Percentiles rank a stretch among this genome's conserved stretches.
These are phyloP conservation scores for Molossus alvarezi DNA, from an alignment of 2,797 vertebrate species.

Conservation along the genomic window DNA sequence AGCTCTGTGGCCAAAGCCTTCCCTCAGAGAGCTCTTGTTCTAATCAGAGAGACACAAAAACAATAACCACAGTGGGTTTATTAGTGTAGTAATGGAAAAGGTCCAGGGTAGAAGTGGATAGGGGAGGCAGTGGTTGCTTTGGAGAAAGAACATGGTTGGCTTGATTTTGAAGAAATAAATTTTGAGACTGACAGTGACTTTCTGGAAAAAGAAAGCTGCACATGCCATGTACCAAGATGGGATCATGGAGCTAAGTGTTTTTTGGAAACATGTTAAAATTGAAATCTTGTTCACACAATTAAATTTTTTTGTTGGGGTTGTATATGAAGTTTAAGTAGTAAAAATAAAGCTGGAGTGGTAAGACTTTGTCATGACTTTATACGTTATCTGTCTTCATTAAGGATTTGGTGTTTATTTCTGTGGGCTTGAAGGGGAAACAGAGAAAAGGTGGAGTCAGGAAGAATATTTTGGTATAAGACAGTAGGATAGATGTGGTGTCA, in stretches of 20 bases:
- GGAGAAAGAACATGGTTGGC: background rate
- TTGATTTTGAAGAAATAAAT: slow-evolving; percentile 1
- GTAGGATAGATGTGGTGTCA: background rate
- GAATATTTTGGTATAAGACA: background rate
- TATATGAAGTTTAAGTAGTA: background rate
- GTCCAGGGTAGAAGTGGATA: background rate
- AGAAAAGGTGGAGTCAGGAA: background rate
- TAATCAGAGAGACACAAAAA: background rate
- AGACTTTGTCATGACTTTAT: background rate
- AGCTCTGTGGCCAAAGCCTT: background rate
- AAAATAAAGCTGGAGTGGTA: background rate
- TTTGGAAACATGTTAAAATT: background rate
- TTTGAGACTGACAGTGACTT: background rate
- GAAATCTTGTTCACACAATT: background rate
- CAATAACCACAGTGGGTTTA: background rate
- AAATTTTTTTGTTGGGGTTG: background rate
- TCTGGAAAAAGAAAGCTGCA: background rate
- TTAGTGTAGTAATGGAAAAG: background rate
- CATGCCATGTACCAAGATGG: background rate
- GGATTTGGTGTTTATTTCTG: background rate
- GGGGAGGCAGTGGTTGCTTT: background rate
- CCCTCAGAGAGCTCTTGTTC: background rate
- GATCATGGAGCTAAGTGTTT: background rate
- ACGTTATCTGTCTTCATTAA: background rate
- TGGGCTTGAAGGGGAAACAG: background rate